Percentiles rank a stretch among this genome's conserved stretches.
Evolutionary conservation across 2,113 vertebrate species (phyloP).

Genomic region (Xyrauchen texanus): DNA sequence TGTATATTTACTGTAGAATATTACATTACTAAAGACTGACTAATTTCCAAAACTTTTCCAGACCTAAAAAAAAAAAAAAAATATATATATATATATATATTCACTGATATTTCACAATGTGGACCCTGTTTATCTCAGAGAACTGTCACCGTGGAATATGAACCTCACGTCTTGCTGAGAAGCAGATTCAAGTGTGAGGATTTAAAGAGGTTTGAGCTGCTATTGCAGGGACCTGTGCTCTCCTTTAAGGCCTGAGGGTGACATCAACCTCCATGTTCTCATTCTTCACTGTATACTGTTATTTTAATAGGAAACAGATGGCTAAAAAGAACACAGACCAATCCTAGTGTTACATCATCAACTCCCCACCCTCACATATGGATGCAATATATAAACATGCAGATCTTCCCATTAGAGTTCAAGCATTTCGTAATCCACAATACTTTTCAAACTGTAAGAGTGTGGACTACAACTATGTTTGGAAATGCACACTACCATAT

Average conservation of each 20-base stretch:
- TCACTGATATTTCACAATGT: too few relatives aligned
- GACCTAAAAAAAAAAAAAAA: too few relatives aligned
- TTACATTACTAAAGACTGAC: too few relatives aligned
- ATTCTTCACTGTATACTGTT: slow-evolving; percentile 9
- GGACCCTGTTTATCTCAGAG: not conserved
- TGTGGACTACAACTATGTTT: not conserved
- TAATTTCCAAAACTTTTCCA: too few relatives aligned
- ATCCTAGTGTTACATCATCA: slow-evolving; percentile 35
- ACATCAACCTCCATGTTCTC: slow-evolving; percentile 6
- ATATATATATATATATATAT: too few relatives aligned
- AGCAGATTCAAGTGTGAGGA: slow-evolving; percentile 41
- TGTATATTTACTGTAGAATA: too few relatives aligned
- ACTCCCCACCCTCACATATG: slow-evolving; percentile 12
- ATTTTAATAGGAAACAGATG: slow-evolving; percentile 32
- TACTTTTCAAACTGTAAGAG: not conserved
- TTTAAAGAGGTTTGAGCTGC: slow-evolving; percentile 36
- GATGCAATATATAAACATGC: slow-evolving; percentile 14
- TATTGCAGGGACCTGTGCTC: slow-evolving; percentile 20
- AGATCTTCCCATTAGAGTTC: not conserved
- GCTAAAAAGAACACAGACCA: slow-evolving; percentile 27
- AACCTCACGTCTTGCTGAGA: not conserved
- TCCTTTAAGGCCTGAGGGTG: not conserved
- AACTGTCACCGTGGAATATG: not conserved
- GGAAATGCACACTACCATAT: too few relatives aligned
- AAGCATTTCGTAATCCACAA: not conserved